A percentile compares a stretch with the other conserved stretches of the same genome.
Evolutionary conservation across 2,113 vertebrate species (phyloP).

Genomic region (Nothobranchius kuhntae): DNA sequence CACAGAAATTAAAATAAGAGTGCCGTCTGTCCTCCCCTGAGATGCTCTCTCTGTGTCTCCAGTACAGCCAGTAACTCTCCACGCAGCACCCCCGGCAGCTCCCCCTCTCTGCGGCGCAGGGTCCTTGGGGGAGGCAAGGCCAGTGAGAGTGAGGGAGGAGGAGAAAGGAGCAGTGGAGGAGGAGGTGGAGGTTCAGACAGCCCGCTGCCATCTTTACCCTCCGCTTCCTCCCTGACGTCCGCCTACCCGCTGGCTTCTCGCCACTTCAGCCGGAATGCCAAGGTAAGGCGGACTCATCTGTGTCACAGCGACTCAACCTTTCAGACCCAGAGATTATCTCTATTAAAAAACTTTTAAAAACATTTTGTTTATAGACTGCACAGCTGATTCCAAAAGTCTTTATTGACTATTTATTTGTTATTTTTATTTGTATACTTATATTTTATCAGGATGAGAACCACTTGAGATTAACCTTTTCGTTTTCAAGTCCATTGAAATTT

Average conservation of each 20-base stretch:
- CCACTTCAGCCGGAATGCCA: constrained; percentile 89
- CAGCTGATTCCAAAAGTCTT: no score
- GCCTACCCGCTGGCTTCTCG: constrained; percentile 83
- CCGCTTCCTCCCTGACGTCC: constrained; percentile 78
- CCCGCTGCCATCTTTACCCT: constrained; percentile 69
- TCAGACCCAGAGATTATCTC: no score
- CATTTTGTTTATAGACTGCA: no score
- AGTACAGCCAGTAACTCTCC: constrained; percentile 90
- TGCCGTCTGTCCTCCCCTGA: constrained; percentile 1
- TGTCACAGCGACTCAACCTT: no score
- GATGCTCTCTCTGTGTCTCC: constrained; percentile 26
- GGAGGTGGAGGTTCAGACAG: constrained; percentile 79
- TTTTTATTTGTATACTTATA: no score
- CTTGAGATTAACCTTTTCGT: no score
- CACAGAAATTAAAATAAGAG: constrained; percentile 10
- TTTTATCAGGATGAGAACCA: no score
- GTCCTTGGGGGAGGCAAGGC: constrained; percentile 80
- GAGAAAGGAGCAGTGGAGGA: constrained; percentile 63
- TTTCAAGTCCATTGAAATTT: no score
- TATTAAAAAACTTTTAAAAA: no score
- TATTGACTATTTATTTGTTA: no score
- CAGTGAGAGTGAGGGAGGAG: constrained; percentile 77
- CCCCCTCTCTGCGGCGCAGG: constrained; percentile 86
- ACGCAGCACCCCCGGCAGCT: constrained; percentile 88
- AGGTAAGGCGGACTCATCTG: constrained; percentile 69